Conservation (phyloP, 2,113 vertebrate species). For the Pseudopipra pipra region DNA sequence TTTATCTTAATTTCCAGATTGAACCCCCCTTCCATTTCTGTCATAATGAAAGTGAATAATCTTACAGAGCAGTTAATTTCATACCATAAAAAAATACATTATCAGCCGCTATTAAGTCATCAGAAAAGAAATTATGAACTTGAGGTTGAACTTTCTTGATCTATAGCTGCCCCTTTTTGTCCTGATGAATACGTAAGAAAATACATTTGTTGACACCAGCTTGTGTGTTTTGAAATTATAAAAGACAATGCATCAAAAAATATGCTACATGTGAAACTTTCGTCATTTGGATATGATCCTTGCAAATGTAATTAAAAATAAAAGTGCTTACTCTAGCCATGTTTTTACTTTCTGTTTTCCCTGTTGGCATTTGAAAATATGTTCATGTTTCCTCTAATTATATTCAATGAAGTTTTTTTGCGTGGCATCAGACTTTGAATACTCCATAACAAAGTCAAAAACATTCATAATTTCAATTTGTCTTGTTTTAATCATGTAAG, state of each 20-base stretch:
- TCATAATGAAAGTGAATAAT: not conserved
- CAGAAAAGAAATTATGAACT: not conserved
- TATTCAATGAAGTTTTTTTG: not conserved
- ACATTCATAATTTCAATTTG: not conserved
- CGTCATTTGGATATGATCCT: not conserved
- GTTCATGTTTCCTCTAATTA: not conserved
- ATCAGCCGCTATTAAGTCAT: not conserved
- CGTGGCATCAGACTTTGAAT: not conserved
- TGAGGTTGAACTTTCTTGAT: not conserved
- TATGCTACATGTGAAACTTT: not conserved
- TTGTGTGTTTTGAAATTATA: not conserved
- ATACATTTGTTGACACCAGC: not conserved
- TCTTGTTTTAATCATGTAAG: not conserved
- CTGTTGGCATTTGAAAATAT: not conserved
- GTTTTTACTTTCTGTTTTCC: not conserved
- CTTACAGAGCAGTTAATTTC: not conserved
- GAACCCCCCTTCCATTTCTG: accelerated
- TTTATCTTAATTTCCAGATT: not conserved
- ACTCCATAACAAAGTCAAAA: not conserved
- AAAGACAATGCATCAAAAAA: not conserved
- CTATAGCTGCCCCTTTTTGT: not conserved
- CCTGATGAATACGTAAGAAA: not conserved
- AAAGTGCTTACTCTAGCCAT: not conserved
- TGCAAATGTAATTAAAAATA: not conserved
- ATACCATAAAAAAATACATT: not conserved